These are phyloP conservation scores for Thecocarcelia acutangulata DNA, from an alignment of 2,888 invertebrate species.

Conservation along the genomic window DNA sequence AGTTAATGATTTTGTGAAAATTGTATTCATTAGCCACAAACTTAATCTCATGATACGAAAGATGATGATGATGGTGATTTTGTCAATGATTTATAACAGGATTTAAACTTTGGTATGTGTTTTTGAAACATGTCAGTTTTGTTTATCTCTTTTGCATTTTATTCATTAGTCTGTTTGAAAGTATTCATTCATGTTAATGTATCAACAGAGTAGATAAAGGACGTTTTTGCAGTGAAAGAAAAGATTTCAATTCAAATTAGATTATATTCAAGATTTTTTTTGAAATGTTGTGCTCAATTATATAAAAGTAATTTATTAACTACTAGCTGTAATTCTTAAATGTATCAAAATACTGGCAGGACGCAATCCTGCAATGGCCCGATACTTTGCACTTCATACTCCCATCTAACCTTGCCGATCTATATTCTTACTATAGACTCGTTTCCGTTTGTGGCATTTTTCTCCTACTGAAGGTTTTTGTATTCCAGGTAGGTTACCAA, in stretches of 20 bases:
- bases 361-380: too few relatives aligned
- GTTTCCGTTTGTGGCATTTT: too few relatives aligned
- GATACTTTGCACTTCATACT: too few relatives aligned
- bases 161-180: constrained; percentile 15
- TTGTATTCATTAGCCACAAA: constrained; percentile 60
- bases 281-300: too few relatives aligned
- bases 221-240: constrained; percentile 10
- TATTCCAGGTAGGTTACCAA: too few relatives aligned
- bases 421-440: too few relatives aligned
- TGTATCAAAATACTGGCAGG: too few relatives aligned
- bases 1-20: constrained; percentile 58
- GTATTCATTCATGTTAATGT: not conserved
- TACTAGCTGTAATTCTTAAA: too few relatives aligned
- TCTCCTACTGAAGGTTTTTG: too few relatives aligned
- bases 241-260: not conserved
- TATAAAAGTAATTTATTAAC: too few relatives aligned
- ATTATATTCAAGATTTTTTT: too few relatives aligned
- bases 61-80: constrained; percentile 52
- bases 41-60: constrained; percentile 37
- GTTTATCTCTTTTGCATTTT: not conserved
- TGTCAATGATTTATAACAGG: constrained; percentile 60
- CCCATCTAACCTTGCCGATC: too few relatives aligned
- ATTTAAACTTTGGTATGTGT: constrained; percentile 28
- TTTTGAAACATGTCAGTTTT: constrained; percentile 18
- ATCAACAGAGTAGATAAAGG: not conserved